A percentile compares a stretch with the other conserved stretches of the same genome.
Evolutionary conservation across 2,888 invertebrate species (phyloP).

Genomic region (Cerceris rybyensis): DNA sequence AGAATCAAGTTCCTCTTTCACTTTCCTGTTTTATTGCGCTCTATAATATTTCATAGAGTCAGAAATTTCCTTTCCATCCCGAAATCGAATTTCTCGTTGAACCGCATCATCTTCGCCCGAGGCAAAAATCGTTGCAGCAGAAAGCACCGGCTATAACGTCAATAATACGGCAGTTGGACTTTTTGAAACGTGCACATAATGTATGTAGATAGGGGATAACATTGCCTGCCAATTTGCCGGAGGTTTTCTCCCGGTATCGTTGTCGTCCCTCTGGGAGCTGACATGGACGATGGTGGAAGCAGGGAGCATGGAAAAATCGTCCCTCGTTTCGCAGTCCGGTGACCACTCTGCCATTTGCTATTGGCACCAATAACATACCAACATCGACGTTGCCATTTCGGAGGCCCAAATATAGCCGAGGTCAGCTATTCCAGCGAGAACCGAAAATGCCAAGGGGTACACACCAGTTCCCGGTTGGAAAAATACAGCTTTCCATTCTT

Average conservation of each 20-base stretch:
- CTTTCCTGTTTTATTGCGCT: no score
- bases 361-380: no score
- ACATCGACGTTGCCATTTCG: not conserved
- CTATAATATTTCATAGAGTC: no score
- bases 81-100: not conserved
- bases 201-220: constrained; percentile 34
- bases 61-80: no score
- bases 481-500: not conserved
- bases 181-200: constrained; percentile 42
- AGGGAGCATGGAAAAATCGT: constrained; percentile 24
- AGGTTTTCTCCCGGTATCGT: constrained; percentile 1
- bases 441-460: not conserved
- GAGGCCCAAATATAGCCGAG: constrained; percentile 27
- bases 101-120: not conserved
- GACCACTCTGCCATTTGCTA: not conserved
- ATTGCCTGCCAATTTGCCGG: constrained; percentile 41
- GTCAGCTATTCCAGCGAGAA: constrained; percentile 32
- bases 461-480: not conserved
- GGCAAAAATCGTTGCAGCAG: not conserved
- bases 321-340: constrained; percentile 1
- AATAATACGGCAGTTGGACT: constrained; percentile 33
- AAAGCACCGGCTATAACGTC: not conserved
- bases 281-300: constrained; percentile 12
- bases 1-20: no score
- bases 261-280: constrained; percentile 26